These are phyloP conservation scores for Napeogenes sylphis DNA, from an alignment of 2,888 invertebrate species.

Conservation along the genomic window DNA sequence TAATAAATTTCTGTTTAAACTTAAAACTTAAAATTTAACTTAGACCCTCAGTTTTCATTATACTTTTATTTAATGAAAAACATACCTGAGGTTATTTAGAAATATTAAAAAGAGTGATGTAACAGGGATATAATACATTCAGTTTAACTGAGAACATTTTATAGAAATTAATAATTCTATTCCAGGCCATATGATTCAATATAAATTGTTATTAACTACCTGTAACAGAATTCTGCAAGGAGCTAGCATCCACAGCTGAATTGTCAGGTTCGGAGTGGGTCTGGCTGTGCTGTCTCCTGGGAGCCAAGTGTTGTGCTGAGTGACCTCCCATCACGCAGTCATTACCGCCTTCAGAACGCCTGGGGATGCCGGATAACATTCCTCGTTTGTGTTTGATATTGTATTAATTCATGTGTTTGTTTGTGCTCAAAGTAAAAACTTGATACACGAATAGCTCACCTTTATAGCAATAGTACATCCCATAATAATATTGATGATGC, in stretches of 20 bases:
- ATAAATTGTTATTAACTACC: conserved; percentile 37
- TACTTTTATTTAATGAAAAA: conserved; percentile 18
- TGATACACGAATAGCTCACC: conserved; percentile 5
- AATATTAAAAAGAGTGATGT: not conserved
- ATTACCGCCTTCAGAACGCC: conserved; percentile 75
- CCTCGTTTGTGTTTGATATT: not conserved
- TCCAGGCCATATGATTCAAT: too few relatives aligned
- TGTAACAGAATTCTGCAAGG: conserved; percentile 68
- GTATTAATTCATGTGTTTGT: not conserved
- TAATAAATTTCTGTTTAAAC: too few relatives aligned
- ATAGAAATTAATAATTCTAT: too few relatives aligned
- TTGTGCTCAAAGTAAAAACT: not conserved
- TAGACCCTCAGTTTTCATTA: conserved; percentile 10
- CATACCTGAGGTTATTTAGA: conserved; percentile 13
- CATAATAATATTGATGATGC: not conserved
- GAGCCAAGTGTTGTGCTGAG: conserved; percentile 70
- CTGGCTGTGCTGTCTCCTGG: conserved; percentile 84
- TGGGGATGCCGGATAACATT: conserved; percentile 35
- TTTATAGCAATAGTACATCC: not conserved
- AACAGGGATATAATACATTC: too few relatives aligned
- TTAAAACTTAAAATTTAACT: conserved; percentile 6
- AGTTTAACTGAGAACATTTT: too few relatives aligned
- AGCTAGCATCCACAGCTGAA: conserved; percentile 75
- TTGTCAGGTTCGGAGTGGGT: conserved; percentile 91
- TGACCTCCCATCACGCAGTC: conserved; percentile 72